A percentile compares a stretch with the other conserved stretches of the same genome.
These are phyloP conservation scores for Agrochola lychnidis DNA, from an alignment of 2,888 invertebrate genomes.

Conservation along the genomic window DNA sequence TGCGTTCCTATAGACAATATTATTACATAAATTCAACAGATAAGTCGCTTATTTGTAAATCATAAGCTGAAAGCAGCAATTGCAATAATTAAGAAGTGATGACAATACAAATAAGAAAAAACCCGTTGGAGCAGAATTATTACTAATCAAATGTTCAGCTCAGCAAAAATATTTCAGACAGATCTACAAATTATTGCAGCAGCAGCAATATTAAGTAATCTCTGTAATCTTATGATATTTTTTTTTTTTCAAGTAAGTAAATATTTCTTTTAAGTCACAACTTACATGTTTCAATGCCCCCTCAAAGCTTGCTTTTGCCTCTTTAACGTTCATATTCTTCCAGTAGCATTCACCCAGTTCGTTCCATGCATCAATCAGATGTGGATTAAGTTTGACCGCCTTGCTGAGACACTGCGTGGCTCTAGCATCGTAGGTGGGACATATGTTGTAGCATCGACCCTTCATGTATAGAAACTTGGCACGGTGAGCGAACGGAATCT, in stretches of 20 bases:
- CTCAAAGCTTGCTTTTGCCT: slow-evolving; percentile 95
- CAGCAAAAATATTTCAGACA: neutral
- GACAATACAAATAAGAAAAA: neutral
- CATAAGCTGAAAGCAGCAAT: neutral
- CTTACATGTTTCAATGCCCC: slow-evolving; percentile 93
- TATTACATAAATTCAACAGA: too few species aligned
- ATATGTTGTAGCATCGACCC: slow-evolving; percentile 94
- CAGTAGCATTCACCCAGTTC: slow-evolving; percentile 97
- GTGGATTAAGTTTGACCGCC: slow-evolving; percentile 96
- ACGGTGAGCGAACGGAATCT: slow-evolving; percentile 79
- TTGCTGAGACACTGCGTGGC: slow-evolving; percentile 95
- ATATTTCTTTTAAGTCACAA: slow-evolving; percentile 32
- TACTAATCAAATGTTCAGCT: neutral
- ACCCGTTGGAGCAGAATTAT: too few species aligned
- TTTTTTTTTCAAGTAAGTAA: too few species aligned
- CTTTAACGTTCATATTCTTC: slow-evolving; percentile 95
- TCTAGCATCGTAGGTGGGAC: slow-evolving; percentile 92
- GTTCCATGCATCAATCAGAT: slow-evolving; percentile 96
- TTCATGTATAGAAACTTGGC: slow-evolving; percentile 93
- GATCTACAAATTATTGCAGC: neutral
- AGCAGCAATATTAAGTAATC: neutral
- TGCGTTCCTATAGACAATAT: slow-evolving; percentile 72
- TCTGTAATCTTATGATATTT: neutral
- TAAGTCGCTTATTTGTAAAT: neutral
- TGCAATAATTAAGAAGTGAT: neutral